Percentiles rank a stretch among this genome's conserved stretches.
Evolutionary conservation across 2,797 vertebrate species (phyloP).

Genomic region (Hyperoplus immaculatus): DNA sequence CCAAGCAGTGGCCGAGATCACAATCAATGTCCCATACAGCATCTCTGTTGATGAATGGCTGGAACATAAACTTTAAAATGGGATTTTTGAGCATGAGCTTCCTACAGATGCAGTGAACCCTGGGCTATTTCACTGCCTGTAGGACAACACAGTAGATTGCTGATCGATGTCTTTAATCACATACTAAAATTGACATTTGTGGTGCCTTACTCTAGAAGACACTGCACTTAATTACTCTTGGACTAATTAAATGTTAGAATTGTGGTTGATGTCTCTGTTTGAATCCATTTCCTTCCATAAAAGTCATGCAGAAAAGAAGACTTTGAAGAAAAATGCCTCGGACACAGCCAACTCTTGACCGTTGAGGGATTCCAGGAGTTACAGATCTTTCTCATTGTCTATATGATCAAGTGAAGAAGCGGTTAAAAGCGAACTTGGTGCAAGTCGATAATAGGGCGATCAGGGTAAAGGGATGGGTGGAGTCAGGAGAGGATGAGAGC

Average conservation of each 20-base stretch:
- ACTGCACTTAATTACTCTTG: not conserved
- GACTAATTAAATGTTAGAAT: not conserved
- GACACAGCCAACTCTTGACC: slow-evolving; percentile 27
- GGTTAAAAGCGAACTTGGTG: slow-evolving; percentile 30
- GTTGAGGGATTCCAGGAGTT: slow-evolving; percentile 49
- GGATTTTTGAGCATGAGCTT: slow-evolving; percentile 61
- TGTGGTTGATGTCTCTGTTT: slow-evolving; percentile 15
- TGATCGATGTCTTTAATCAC: slow-evolving; percentile 24
- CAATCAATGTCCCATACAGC: slow-evolving; percentile 74
- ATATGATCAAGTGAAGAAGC: slow-evolving; percentile 35
- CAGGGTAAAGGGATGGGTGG: slow-evolving; percentile 47
- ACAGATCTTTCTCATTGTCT: slow-evolving; percentile 67
- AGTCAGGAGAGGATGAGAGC: slow-evolving; percentile 63
- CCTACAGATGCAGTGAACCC: slow-evolving; percentile 33
- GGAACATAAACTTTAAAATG: slow-evolving; percentile 76
- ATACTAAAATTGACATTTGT: slow-evolving; percentile 16
- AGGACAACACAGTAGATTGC: slow-evolving; percentile 29
- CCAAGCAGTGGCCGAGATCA: slow-evolving; percentile 51
- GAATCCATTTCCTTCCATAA: slow-evolving; percentile 5
- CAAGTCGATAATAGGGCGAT: slow-evolving; percentile 67
- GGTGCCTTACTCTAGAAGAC: not conserved
- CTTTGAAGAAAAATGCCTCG: not conserved
- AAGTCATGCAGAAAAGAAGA: not conserved
- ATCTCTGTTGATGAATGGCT: slow-evolving; percentile 70
- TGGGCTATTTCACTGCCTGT: slow-evolving; percentile 20